These are phyloP conservation scores for Microctonus aethiopoides DNA, from an alignment of 2,888 invertebrate genomes.

Conservation along the genomic window DNA sequence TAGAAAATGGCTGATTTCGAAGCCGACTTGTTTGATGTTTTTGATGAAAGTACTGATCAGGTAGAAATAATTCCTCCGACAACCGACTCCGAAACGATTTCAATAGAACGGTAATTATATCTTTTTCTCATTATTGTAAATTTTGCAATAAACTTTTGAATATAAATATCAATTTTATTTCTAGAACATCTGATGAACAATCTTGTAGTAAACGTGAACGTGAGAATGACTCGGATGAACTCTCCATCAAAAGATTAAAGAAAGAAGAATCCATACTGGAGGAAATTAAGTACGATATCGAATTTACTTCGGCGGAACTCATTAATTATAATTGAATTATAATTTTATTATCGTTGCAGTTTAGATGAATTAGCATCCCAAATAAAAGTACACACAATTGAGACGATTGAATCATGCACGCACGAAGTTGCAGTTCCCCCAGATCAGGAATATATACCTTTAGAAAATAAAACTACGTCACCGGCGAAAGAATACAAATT, in stretches of 20 bases:
- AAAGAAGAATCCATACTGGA: conserved; percentile 55
- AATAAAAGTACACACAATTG: conserved; percentile 88
- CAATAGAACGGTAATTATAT: conserved; percentile 36
- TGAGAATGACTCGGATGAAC: conserved; percentile 37
- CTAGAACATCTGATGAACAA: not conserved
- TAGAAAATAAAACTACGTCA: conserved; percentile 71
- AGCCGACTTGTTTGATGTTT: conserved; percentile 64
- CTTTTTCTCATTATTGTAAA: not conserved
- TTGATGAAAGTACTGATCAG: conserved; percentile 61
- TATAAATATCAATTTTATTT: not conserved
- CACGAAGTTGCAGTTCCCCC: conserved; percentile 97
- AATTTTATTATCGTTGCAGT: conserved; percentile 64
- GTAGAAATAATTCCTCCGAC: conserved; percentile 44
- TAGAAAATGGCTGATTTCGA: conserved; percentile 60
- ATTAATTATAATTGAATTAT: conserved; percentile 22
- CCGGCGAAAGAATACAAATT: conserved; percentile 96
- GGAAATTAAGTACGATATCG: conserved; percentile 59
- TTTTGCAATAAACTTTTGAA: not conserved
- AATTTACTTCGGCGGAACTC: not conserved
- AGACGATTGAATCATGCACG: conserved; percentile 91
- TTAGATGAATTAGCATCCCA: conserved; percentile 82
- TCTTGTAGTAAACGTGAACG: conserved; percentile 44
- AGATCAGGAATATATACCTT: conserved; percentile 79
- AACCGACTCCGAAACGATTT: conserved; percentile 31
- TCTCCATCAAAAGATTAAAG: conserved; percentile 51